These are phyloP conservation scores for Julus scanicus DNA, from an alignment of 2,888 invertebrate species.

Conservation along the genomic window DNA sequence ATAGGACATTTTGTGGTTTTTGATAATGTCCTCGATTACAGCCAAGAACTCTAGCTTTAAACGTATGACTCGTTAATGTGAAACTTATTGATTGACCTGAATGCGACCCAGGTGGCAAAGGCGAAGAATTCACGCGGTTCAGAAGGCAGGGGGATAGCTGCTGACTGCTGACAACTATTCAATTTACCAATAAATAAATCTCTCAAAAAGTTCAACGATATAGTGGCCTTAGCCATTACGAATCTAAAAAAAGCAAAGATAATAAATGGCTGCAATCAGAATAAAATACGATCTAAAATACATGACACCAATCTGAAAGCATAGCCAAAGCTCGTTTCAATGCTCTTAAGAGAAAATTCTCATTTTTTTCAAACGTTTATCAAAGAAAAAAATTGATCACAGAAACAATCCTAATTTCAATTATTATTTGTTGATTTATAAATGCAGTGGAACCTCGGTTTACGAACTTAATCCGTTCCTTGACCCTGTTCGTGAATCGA, in stretches of 20 bases:
- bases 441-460: too few relatives aligned
- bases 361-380: background rate
- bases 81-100: constrained; percentile 42
- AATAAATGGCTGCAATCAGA: background rate
- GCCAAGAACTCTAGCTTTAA: background rate
- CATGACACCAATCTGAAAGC: too few relatives aligned
- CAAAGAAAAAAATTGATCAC: too few relatives aligned
- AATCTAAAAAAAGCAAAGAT: background rate
- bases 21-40: background rate
- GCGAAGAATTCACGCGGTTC: background rate
- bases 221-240: background rate
- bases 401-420: too few relatives aligned
- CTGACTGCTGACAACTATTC: background rate
- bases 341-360: background rate
- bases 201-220: constrained; percentile 2
- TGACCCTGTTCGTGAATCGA: too few relatives aligned
- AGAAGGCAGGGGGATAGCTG: background rate
- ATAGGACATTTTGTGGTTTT: background rate
- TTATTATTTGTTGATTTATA: too few relatives aligned
- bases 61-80: constrained; percentile 3
- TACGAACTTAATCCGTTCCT: too few relatives aligned
- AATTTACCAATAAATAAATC: constrained; percentile 20
- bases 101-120: constrained; percentile 39
- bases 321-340: background rate
- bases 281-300: too few relatives aligned